phyloP scores from a whole-genome alignment of 2,888 invertebrate genomes.

The Aporophyla lueneburgensis region DNA sequence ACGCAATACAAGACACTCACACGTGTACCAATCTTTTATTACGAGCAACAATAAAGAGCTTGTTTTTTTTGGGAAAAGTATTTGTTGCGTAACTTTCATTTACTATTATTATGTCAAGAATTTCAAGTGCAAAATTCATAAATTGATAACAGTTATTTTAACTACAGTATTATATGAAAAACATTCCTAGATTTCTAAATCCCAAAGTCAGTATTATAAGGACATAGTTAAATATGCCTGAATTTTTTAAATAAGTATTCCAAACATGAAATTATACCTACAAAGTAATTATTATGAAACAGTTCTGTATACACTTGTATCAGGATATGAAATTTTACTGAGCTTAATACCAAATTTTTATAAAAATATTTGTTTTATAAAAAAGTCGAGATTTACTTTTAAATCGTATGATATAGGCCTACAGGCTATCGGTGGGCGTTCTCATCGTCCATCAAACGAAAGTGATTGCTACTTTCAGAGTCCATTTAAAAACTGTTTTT shows the following conservation, averaged over 20 bases:
- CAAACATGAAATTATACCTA: too few relatives aligned
- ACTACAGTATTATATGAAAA: not conserved
- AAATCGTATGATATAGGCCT: slow-evolving; percentile 28
- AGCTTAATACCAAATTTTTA: not conserved
- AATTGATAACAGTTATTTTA: not conserved
- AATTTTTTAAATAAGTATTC: not conserved
- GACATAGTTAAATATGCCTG: too few relatives aligned
- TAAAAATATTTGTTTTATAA: not conserved
- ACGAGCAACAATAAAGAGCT: too few relatives aligned
- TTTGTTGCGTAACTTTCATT: not conserved
- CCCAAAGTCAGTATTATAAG: not conserved
- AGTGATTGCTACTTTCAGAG: slow-evolving; percentile 57
- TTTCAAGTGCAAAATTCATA: not conserved
- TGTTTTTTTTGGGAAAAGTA: not conserved
- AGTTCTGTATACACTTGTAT: not conserved
- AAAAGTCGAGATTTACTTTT: slow-evolving; percentile 35
- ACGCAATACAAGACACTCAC: not conserved
- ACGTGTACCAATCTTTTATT: too few relatives aligned
- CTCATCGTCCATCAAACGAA: slow-evolving; percentile 45
- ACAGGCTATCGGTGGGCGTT: slow-evolving; percentile 21
- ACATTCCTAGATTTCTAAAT: not conserved
- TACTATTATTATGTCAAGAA: not conserved
- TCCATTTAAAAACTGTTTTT: slow-evolving; percentile 43
- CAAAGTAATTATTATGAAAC: not conserved
- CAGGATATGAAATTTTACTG: not conserved